Base-by-base conservation (phyloP, 2,888 invertebrate species). In the Andrena fulva region DNA sequence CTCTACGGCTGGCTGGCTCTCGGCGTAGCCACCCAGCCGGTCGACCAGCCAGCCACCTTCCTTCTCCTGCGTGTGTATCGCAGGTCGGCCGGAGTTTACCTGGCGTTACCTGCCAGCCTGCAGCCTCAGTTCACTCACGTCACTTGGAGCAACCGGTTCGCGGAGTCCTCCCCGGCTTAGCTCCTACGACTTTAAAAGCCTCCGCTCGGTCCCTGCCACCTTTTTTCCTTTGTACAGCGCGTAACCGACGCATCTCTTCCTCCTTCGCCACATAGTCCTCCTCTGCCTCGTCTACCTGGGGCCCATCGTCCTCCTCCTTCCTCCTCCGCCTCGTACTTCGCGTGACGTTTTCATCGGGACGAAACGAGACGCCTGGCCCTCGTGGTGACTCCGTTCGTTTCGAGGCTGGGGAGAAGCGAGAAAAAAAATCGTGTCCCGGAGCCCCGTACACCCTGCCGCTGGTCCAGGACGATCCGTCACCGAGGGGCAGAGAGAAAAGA, bases 101-200 rank as follows among this genome's bases (percentile, higher is more conserved):
- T 94, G 94, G 93, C 91, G 91, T 92, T 93, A 93, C 93, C 92
- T 93, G 92, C 90, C 91, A 88, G 89, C 90, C 89, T 87, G 91
- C 90, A 91, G 91, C 91, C 92, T 94, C 91, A 94, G 94, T 94
- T 94, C 92, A 91, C 93, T 94, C 93, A 92, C 93, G 94, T 93
- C 93, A 92, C 93, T 93, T 90, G 90, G 92, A 93, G 91, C 93
- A 93, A 93, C 92, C 93, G 94, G 94, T 94, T 92, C 92, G 91
- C 85, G 85, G 89, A 86, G 85, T 85, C 88, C 82, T 82, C 89
- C 27, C 85, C 87, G 80, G 75, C 74, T 76, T 77, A 77, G 77
- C 77, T 84, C 85, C 75, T 79, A 77, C 80, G 83, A 89, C 86
- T 87, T 89, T 89, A 89, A 90, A 88, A 82, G 79, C 79, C 87